Evolutionary conservation across 2,113 vertebrate species (phyloP).

Genomic region (Setophaga kirtlandii): DNA sequence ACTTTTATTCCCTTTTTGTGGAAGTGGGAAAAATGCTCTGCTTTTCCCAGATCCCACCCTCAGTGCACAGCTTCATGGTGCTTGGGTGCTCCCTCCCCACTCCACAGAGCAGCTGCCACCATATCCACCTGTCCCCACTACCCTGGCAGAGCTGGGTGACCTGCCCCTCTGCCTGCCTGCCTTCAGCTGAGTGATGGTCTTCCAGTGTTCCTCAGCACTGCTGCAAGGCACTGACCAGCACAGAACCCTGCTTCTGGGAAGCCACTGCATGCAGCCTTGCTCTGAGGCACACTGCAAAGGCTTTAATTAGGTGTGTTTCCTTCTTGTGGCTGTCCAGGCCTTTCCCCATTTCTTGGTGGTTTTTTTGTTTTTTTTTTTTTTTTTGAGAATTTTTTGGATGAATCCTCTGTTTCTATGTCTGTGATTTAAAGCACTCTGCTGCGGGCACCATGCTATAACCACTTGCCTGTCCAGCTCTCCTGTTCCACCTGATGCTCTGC

Average conservation of each 20-base stretch:
- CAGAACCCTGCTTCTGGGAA: background rate
- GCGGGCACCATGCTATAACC: background rate
- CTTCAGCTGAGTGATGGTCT: background rate
- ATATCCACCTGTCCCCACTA: background rate
- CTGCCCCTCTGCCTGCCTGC: background rate
- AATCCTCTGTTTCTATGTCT: background rate
- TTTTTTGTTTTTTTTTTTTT: background rate
- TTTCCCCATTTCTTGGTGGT: background rate
- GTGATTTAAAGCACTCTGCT: background rate
- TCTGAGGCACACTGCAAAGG: background rate
- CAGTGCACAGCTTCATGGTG: background rate
- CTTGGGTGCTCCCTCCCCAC: background rate
- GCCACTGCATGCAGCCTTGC: background rate
- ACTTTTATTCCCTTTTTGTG: background rate
- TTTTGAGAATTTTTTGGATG: background rate
- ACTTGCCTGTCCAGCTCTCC: background rate
- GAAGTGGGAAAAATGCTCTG: background rate
- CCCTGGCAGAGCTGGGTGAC: background rate
- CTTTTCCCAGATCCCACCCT: background rate
- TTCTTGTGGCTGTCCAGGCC: background rate
- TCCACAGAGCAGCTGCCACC: fast-evolving
- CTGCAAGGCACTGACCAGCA: background rate
- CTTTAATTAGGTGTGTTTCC: background rate
- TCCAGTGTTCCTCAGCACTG: background rate
- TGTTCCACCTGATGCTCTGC: background rate